These are phyloP conservation scores for Pampusana beccarii DNA, from an alignment of 2,113 vertebrate genomes.

Conservation along the genomic window DNA sequence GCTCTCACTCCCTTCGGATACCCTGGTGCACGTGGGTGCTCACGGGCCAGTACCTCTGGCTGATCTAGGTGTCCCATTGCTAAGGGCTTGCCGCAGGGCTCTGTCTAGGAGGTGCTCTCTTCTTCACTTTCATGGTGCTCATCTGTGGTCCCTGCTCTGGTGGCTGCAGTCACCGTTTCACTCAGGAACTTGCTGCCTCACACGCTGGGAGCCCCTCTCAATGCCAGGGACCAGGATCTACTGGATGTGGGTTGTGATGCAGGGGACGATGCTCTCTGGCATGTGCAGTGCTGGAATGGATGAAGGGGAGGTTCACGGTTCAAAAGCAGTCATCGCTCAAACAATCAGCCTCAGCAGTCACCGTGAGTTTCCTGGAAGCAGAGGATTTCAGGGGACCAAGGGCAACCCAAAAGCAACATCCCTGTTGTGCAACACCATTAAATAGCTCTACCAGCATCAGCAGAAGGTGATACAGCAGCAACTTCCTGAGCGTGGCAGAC, in stretches of 20 bases:
- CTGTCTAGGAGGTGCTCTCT: not conserved
- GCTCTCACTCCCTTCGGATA: not conserved
- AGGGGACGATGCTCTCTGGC: not conserved
- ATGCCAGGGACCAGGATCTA: not conserved
- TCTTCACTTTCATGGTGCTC: rapidly evolving
- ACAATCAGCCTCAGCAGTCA: not conserved
- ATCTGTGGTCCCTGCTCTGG: rapidly evolving
- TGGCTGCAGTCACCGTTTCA: not conserved
- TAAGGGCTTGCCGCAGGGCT: not conserved
- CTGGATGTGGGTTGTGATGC: not conserved
- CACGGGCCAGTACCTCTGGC: rapidly evolving
- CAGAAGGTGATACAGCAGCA: not conserved
- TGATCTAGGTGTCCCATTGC: not conserved
- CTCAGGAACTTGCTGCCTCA: not conserved
- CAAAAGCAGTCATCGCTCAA: not conserved
- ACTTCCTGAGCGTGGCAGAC: too few species aligned
- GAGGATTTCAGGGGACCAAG: not conserved
- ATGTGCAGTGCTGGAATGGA: rapidly evolving
- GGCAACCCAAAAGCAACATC: not conserved
- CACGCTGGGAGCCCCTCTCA: not conserved
- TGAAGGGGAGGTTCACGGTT: not conserved
- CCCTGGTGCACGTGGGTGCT: not conserved
- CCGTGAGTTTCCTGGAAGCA: not conserved
- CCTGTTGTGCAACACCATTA: not conserved
- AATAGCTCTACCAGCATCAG: not conserved